Evolutionary conservation across 2,797 vertebrate species (phyloP).

Genomic region (Myotis pilosus): DNA sequence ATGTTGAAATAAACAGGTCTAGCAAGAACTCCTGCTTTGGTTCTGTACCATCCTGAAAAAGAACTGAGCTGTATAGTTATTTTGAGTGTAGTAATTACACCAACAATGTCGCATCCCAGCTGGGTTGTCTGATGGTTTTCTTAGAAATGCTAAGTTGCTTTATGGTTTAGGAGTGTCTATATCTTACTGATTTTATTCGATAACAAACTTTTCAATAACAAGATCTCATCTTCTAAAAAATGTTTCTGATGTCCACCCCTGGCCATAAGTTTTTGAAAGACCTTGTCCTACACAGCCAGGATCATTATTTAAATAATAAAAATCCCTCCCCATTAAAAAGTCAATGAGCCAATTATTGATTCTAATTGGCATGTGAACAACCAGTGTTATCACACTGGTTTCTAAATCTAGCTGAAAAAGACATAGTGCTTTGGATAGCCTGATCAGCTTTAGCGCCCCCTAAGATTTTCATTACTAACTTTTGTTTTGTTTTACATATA

Average conservation of each 20-base stretch:
- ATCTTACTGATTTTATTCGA: neutral
- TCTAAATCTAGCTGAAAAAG: neutral
- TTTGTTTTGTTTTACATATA: neutral
- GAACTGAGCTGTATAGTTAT: neutral
- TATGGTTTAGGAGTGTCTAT: neutral
- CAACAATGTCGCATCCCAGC: neutral
- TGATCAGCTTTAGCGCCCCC: neutral
- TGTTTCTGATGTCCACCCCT: neutral
- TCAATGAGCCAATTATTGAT: neutral
- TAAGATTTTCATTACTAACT: neutral
- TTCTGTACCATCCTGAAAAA: neutral
- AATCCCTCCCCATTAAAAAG: neutral
- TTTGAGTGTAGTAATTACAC: slow-evolving; percentile 42
- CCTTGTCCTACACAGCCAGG: neutral
- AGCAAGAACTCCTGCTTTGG: slow-evolving; percentile 56
- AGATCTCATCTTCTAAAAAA: neutral
- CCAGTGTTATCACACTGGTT: neutral
- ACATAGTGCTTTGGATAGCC: neutral
- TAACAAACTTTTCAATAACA: slow-evolving; percentile 25
- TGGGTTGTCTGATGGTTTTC: neutral
- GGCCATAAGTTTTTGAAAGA: slow-evolving; percentile 32
- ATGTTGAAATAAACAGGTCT: slow-evolving; percentile 66
- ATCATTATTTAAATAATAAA: slow-evolving; percentile 39
- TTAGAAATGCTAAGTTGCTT: slow-evolving; percentile 39
- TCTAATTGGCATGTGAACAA: neutral